These are phyloP conservation scores for Hydrochoerus hydrochaeris DNA, from an alignment of 2,113 vertebrate species.

Conservation along the genomic window DNA sequence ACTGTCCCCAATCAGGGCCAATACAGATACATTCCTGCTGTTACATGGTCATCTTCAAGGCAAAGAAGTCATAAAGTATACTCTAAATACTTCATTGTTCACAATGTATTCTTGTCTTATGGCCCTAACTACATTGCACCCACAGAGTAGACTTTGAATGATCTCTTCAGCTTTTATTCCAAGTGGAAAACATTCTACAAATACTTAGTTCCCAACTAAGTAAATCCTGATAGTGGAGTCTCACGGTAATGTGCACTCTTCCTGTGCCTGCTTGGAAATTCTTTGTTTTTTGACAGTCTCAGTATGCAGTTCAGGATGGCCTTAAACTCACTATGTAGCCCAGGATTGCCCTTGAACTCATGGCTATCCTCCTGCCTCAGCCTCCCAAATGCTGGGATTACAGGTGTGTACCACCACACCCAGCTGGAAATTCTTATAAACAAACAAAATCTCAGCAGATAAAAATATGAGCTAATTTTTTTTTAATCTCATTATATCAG, in stretches of 20 bases:
- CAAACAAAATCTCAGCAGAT: slow-evolving; percentile 46
- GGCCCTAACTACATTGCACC: background rate
- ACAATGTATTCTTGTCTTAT: background rate
- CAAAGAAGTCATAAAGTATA: background rate
- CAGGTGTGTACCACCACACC: background rate
- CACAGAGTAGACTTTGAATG: background rate
- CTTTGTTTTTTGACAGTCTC: background rate
- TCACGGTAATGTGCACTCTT: background rate
- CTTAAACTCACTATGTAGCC: background rate
- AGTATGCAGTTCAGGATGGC: background rate
- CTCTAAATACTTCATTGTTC: background rate
- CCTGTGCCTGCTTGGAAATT: slow-evolving; percentile 26
- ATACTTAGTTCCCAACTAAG: background rate
- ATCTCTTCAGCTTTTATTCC: slow-evolving; percentile 25
- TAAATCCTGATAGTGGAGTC: background rate
- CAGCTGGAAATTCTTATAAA: slow-evolving; percentile 18
- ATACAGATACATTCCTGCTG: slow-evolving; percentile 39
- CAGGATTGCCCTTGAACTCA: background rate
- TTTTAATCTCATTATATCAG: background rate
- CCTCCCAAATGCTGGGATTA: background rate
- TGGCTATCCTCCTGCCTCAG: background rate
- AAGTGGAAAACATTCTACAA: slow-evolving; percentile 14
- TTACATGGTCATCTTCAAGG: background rate
- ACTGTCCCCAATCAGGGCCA: background rate
- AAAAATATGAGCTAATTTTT: background rate